phyloP scores from a whole-genome alignment of 2,113 vertebrate genomes.

The Lipophrys pholis region DNA sequence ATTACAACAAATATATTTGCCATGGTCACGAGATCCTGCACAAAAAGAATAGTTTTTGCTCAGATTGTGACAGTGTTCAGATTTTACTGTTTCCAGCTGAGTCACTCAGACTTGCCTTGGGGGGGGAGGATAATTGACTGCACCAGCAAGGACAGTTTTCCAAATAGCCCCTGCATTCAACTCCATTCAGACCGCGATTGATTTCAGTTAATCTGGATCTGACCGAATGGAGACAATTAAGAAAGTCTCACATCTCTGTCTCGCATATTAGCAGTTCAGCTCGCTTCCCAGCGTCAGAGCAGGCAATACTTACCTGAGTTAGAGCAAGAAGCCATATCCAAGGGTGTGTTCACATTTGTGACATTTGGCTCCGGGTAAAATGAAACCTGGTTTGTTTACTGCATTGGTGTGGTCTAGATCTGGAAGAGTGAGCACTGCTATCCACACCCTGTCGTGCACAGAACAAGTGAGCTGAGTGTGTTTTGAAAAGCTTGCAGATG shows the following conservation, averaged over 20 bases:
- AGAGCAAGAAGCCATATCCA: no score
- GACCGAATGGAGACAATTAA: background rate
- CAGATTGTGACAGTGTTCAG: background rate
- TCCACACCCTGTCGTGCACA: no score
- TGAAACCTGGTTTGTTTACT: no score
- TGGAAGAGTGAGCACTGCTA: no score
- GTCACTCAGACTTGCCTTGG: background rate
- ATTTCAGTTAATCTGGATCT: background rate
- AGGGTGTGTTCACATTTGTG: no score
- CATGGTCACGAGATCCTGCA: background rate
- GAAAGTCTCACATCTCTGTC: background rate
- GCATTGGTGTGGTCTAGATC: no score
- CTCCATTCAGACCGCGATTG: background rate
- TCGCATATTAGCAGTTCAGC: background rate
- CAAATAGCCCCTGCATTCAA: background rate
- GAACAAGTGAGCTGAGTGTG: no score
- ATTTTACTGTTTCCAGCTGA: background rate
- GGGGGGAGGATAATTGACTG: background rate
- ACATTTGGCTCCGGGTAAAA: no score
- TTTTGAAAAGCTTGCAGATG: no score
- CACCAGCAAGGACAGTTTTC: background rate
- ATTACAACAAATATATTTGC: conserved; percentile 1
- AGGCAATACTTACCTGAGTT: no score
- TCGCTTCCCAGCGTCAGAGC: no score
- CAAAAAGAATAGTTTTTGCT: background rate